These are phyloP conservation scores for Clarias fuscus DNA, from an alignment of 2,797 vertebrate genomes.

Conservation along the genomic window DNA sequence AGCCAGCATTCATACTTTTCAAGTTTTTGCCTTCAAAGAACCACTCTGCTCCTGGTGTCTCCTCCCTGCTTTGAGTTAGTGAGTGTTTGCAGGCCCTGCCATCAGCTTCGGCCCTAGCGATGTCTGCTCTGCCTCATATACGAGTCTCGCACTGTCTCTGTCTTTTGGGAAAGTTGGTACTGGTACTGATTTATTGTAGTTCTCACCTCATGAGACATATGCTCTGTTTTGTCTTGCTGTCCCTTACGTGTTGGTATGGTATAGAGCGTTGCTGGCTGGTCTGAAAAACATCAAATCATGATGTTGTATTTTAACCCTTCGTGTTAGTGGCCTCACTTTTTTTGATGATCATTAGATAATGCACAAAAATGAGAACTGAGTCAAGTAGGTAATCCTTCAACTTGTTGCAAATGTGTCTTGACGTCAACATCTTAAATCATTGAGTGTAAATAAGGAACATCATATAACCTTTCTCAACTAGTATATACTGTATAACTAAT, in stretches of 20 bases:
- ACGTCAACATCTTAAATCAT: not conserved
- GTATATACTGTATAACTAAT: not conserved
- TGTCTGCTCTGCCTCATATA: conserved; percentile 17
- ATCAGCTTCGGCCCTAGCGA: not conserved
- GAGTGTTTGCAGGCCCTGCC: conserved; percentile 29
- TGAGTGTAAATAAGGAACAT: not conserved
- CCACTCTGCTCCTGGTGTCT: conserved; percentile 51
- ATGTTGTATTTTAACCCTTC: not conserved
- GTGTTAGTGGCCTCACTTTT: not conserved
- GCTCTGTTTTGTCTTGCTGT: not conserved
- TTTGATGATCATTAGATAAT: not conserved
- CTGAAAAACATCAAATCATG: not conserved
- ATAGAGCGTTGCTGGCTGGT: too few species aligned
- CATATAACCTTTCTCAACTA: not conserved
- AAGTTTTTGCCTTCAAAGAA: conserved; percentile 67
- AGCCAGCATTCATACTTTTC: conserved; percentile 59
- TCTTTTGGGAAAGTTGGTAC: conserved; percentile 1
- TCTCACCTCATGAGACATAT: not conserved
- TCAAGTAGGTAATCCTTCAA: not conserved
- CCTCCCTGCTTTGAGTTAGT: conserved; percentile 40
- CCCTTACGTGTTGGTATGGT: not conserved
- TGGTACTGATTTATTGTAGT: not conserved
- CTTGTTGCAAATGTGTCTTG: not conserved
- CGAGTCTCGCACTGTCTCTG: not conserved
- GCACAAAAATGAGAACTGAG: not conserved